Percentiles rank a stretch among this genome's conserved stretches.
These are phyloP conservation scores for Rissa tridactyla DNA, from an alignment of 2,113 vertebrate genomes.

Conservation along the genomic window DNA sequence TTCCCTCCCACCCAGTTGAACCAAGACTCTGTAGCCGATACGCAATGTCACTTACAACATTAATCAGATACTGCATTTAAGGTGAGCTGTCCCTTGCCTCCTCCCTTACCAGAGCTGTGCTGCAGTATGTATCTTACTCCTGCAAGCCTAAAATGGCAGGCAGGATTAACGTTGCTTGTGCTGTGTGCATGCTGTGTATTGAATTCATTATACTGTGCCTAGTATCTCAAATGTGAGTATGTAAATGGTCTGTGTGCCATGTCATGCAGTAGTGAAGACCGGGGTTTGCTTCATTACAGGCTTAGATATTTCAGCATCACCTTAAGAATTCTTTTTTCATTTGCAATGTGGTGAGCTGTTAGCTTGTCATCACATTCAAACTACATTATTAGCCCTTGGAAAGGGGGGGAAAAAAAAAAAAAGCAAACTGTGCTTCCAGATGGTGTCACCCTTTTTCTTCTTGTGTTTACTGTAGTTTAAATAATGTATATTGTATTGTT, in stretches of 20 bases:
- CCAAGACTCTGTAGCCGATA: constrained; percentile 87
- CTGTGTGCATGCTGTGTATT: constrained; percentile 80
- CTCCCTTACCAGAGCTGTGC: constrained; percentile 72
- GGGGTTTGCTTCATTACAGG: constrained; percentile 73
- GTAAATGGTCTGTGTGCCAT: constrained; percentile 80
- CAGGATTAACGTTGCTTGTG: constrained; percentile 82
- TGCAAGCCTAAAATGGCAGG: constrained; percentile 82
- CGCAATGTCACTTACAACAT: constrained; percentile 89
- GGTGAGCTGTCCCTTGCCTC: constrained; percentile 82
- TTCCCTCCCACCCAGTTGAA: constrained; percentile 82
- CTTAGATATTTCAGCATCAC: constrained; percentile 72
- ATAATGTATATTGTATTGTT: constrained; percentile 88
- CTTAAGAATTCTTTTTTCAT: constrained; percentile 75
- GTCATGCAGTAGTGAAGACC: constrained; percentile 74
- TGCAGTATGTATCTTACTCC: constrained; percentile 74
- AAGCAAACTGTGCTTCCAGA: constrained; percentile 76
- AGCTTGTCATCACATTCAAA: constrained; percentile 75
- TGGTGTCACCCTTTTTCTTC: constrained; percentile 78
- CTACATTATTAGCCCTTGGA: constrained; percentile 67
- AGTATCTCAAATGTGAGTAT: constrained; percentile 81
- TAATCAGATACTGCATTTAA: constrained; percentile 89
- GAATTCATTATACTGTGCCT: constrained; percentile 81
- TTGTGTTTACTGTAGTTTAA: constrained; percentile 80
- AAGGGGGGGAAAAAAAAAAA: constrained; percentile 58
- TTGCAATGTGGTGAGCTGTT: constrained; percentile 66